phyloP scores from a whole-genome alignment of 2,888 invertebrate species.

The Falcaria lacertinaria region DNA sequence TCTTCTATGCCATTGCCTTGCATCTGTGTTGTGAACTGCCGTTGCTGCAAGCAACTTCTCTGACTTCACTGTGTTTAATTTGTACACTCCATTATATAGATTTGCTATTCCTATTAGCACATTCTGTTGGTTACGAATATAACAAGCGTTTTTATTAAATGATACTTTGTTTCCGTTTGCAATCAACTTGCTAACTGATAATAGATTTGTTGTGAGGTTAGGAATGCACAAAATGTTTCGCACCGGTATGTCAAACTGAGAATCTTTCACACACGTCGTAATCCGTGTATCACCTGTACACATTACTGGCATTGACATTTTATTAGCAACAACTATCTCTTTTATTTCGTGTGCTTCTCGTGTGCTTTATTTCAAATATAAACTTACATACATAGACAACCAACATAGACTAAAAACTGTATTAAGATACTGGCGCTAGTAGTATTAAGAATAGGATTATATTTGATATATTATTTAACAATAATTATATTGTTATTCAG shows the following conservation, averaged over 20 bases:
- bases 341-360: slow-evolving; percentile 8
- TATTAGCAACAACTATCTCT: too few relatives aligned
- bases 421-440: too few relatives aligned
- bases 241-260: not conserved
- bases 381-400: too few relatives aligned
- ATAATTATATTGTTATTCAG: too few relatives aligned
- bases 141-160: slow-evolving; percentile 8
- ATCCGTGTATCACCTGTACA: slow-evolving; percentile 4
- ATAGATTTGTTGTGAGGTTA: slow-evolving; percentile 6
- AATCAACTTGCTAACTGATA: slow-evolving; percentile 15
- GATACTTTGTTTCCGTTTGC: slow-evolving; percentile 8
- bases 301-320: not conserved
- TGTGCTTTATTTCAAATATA: too few relatives aligned
- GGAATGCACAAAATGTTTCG: slow-evolving; percentile 6
- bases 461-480: too few relatives aligned
- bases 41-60: slow-evolving; percentile 3
- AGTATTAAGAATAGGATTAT: too few relatives aligned
- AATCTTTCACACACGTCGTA: not conserved
- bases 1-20: slow-evolving; percentile 15
- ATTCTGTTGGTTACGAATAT: slow-evolving; percentile 6
- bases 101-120: slow-evolving; percentile 8
- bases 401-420: too few relatives aligned
- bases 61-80: slow-evolving; percentile 3
- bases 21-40: not conserved
- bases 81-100: slow-evolving; percentile 11